Base-by-base conservation (phyloP, 2,113 vertebrate genomes). In the Ciconia maguari region DNA sequence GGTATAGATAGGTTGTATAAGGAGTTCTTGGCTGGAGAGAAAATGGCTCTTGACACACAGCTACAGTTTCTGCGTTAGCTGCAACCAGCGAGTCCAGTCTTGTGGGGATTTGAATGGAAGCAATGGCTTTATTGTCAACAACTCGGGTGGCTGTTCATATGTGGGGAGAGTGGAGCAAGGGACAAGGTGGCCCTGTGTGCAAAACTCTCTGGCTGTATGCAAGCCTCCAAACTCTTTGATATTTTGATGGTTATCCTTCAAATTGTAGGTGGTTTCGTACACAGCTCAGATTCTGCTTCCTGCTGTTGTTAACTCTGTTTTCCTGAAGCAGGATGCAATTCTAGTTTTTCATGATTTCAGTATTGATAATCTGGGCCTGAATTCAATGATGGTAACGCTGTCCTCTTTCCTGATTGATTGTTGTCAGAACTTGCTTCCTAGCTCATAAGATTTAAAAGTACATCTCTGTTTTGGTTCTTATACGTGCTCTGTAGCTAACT, bases 71-170 rank as follows among this genome's bases (percentile, higher is more conserved):
- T 82, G 26, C 17, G 1, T 70, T 54, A 60, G 12, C 58, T 24
- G 13, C 66, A 74, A 42, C 58, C 48, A 61, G 34, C 38, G 55
- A 60, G 16, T 34, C 60, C 18, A 22, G 41, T 55, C 65, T 46
- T 60, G 29, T 19, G 32, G 26, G 70, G 51, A 27, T 71, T 15
- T 55, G 52, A 36, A 10, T 24, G 54, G 46, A 66, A 18, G 25
- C 38, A 26, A 1, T 48, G 44, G 21, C 41, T 66, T 61, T 32
- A n/a, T 8, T 52, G 19, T 30, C 34, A n/a, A 7, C 20, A 19
- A 5, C 18, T 6, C 1, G 1, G 41, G 30, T 55, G 11, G 13
- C 55, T 2, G 0, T 64, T 51, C 9, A 0, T 6, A 11, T 0
- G 15, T 44, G 32, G 42, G n/a, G 30, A 32, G n/a, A 65, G 18